Percentiles rank a stretch among this genome's conserved stretches.
These are phyloP conservation scores for Loxodonta africana DNA, from an alignment of 2,113 vertebrate genomes.

Conservation along the genomic window DNA sequence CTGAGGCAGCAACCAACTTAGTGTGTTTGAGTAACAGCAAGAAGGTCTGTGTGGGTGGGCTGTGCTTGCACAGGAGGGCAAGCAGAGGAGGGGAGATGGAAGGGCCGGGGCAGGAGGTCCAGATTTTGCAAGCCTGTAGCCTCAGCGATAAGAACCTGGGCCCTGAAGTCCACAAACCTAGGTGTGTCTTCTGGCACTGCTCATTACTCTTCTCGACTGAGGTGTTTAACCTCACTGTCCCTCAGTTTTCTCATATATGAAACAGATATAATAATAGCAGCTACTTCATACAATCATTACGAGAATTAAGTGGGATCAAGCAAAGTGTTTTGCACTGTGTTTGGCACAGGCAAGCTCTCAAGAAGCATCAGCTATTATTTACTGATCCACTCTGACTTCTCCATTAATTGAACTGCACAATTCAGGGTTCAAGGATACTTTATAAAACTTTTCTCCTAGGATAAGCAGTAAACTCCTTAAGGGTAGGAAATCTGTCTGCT, in stretches of 20 bases:
- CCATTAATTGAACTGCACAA: not conserved
- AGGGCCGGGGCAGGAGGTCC: accelerated
- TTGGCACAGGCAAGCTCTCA: not conserved
- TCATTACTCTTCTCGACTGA: not conserved
- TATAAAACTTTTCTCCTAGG: not conserved
- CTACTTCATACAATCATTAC: not conserved
- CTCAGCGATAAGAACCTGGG: accelerated
- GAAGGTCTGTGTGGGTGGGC: not conserved
- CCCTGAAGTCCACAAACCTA: not conserved
- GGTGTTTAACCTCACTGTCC: not conserved
- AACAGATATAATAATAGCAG: not conserved
- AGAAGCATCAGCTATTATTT: not conserved
- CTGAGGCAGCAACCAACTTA: not conserved
- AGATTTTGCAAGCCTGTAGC: not conserved
- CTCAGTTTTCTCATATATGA: not conserved
- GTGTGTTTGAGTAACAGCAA: not conserved
- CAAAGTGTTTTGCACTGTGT: no score
- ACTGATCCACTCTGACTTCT: not conserved
- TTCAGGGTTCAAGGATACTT: not conserved
- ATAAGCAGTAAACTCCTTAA: not conserved
- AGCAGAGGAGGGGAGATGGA: accelerated
- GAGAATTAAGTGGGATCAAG: not conserved
- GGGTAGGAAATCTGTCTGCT: not conserved
- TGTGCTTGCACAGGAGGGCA: no score
- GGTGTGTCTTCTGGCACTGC: not conserved